A percentile compares a stretch with the other conserved stretches of the same genome.
These are phyloP conservation scores for Galendromus occidentalis DNA, from an alignment of 1,140 invertebrate genomes.

Conservation along the genomic window DNA sequence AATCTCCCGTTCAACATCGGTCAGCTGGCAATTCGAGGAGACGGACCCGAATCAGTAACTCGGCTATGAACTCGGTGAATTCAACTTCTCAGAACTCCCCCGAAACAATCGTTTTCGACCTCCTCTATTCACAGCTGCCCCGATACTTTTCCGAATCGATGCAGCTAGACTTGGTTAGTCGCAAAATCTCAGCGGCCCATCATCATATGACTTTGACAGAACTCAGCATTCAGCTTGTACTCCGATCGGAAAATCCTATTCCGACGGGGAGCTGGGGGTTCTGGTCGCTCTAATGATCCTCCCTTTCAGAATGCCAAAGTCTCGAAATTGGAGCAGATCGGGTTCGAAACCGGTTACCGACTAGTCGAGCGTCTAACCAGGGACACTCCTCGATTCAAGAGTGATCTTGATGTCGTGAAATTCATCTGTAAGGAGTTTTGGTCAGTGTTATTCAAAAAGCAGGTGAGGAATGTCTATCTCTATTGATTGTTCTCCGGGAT, in stretches of 20 bases:
- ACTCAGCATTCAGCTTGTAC: no score
- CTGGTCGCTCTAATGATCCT: background rate
- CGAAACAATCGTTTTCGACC: background rate
- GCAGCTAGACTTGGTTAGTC: no score
- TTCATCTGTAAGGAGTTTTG: slow-evolving; percentile 99
- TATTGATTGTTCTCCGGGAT: no score
- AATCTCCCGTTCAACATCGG: no score
- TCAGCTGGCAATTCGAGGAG: no score
- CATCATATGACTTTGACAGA: no score
- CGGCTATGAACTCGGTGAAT: no score
- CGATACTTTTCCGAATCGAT: background rate
- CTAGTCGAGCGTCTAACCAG: slow-evolving; percentile 75
- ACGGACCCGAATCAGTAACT: no score
- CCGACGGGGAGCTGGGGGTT: background rate
- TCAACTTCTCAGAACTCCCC: background rate
- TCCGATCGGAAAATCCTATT: background rate
- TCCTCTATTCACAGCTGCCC: slow-evolving; percentile 1
- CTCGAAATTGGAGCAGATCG: slow-evolving; percentile 68
- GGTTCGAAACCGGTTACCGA: slow-evolving; percentile 73
- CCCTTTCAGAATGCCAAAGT: slow-evolving; percentile 26
- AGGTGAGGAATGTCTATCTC: slow-evolving; percentile 27
- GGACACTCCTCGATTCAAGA: slow-evolving; percentile 80
- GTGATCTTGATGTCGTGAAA: slow-evolving; percentile 94
- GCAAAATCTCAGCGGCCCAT: no score
- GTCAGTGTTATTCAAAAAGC: slow-evolving; percentile 87